Evolutionary conservation across 2,888 invertebrate species (phyloP), one percentile per base, ranked within the genome.

Genomic region (Galerucella pusilla): DNA sequence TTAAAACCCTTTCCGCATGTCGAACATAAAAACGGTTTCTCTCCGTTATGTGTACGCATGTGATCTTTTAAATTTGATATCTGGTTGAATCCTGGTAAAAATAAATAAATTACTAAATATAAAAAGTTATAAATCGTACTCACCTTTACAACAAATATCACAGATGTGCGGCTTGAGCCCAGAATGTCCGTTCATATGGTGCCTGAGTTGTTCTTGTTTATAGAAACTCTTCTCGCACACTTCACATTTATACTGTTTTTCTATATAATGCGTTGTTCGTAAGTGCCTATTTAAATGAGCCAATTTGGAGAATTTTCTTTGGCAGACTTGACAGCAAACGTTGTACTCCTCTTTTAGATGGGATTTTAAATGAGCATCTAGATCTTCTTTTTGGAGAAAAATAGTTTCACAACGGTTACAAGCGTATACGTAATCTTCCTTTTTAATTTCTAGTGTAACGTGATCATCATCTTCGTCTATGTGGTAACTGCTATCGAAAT

Each of bases 131-230:
- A 28, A 42, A 16, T 6, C 9, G 46, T 69, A 45, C 45, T 75
- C 77, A 87, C 87, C 90, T 90, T 92, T 92, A 75, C 87, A 88
- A 84, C 91, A 92, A 80, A 90, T 89, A 49, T 89, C 87, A 83
- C 92, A 92, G 16, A 88, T 86, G 83, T 91, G 90, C 7, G 90
- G 89, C 82, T 91, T 92, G 35, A 88, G 84, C 3, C 90, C 90
- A 25, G 88, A 88, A 84, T 92, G 92, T n/a, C 88, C 88, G 78
- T 90, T 90, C 85, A 91, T 87, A 83, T 92, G 92, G 74, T 89
- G 88, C 11, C 87, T 87, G 0, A 92, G 84, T 79, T 91, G 91
- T 67, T 92, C 91, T 1, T 89, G 88, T 65, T 92, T 86, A 0
- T 90, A 88, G 81, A 90, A 93, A 1, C 88, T 88, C 81, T 91